Evolutionary conservation across 2,113 vertebrate species (phyloP).

Genomic region (Sprattus sprattus): DNA sequence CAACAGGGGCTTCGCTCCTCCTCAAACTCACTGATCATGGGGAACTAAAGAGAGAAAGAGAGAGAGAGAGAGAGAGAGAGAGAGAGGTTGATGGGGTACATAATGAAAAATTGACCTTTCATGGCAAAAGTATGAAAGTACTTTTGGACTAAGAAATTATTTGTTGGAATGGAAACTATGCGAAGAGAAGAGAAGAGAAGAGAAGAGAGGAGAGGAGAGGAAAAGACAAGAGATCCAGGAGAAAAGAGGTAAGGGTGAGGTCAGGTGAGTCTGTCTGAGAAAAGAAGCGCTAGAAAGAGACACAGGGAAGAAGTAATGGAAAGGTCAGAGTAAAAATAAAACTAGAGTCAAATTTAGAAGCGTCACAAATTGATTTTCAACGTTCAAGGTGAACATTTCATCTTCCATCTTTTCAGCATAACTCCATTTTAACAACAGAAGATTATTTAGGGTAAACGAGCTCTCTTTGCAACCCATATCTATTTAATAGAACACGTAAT

Average conservation of each 20-base stretch:
- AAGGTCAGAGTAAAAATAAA: not conserved
- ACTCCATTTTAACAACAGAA: not conserved
- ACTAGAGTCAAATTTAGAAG: not conserved
- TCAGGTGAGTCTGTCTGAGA: not conserved
- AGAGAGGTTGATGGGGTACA: not conserved
- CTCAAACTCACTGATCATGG: conserved; percentile 87
- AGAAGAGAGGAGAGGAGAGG: not conserved
- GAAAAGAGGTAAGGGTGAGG: not conserved
- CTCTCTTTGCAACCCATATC: not conserved
- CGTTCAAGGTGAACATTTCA: not conserved
- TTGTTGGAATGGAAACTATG: not conserved
- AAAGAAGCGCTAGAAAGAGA: not conserved
- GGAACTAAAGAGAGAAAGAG: conserved; percentile 75
- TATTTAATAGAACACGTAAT: not conserved
- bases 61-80: not conserved
- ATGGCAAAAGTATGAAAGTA: not conserved
- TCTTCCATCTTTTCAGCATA: not conserved
- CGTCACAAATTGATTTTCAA: not conserved
- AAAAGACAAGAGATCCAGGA: not conserved
- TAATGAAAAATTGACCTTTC: not conserved
- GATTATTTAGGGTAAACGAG: not conserved
- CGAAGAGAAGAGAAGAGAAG: not conserved
- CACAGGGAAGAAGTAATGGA: not conserved
- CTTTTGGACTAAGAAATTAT: not conserved
- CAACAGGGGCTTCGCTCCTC: conserved; percentile 80